phyloP scores from a whole-genome alignment of 2,888 invertebrate genomes.

The Aphidoletes aphidimyza region DNA sequence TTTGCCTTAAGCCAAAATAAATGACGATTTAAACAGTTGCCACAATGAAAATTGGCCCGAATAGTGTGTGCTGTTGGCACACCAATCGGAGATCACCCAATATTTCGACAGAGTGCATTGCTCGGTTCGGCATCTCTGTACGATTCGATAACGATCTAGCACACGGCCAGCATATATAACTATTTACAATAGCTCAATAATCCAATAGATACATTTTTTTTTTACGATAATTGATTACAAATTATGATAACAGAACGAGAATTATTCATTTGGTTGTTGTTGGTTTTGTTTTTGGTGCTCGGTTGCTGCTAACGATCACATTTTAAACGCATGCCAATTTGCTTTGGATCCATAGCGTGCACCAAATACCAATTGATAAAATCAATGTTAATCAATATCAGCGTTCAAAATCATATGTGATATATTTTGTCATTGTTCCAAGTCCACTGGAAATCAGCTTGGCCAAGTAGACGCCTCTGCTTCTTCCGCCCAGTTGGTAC shows the following conservation, averaged over 20 bases:
- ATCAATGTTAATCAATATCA: slow-evolving; percentile 37
- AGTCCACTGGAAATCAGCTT: background rate
- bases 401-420: background rate
- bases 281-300: background rate
- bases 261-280: background rate
- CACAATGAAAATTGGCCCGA: background rate
- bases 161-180: slow-evolving; percentile 3
- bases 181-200: background rate
- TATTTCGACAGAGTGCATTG: background rate
- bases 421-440: slow-evolving; percentile 27
- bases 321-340: background rate
- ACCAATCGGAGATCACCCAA: background rate
- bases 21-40: slow-evolving; percentile 21
- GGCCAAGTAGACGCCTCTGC: background rate
- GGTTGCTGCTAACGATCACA: background rate
- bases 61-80: background rate
- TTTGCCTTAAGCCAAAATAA: background rate
- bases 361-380: slow-evolving; percentile 7
- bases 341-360: background rate
- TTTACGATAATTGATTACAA: slow-evolving; percentile 20
- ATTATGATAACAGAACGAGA: slow-evolving; percentile 36
- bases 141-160: slow-evolving; percentile 16
- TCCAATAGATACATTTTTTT: slow-evolving; percentile 39
- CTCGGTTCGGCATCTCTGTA: background rate
- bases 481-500: no score